These are phyloP conservation scores for Chrysolina haemoptera DNA, from an alignment of 2,888 invertebrate species.

Conservation along the genomic window DNA sequence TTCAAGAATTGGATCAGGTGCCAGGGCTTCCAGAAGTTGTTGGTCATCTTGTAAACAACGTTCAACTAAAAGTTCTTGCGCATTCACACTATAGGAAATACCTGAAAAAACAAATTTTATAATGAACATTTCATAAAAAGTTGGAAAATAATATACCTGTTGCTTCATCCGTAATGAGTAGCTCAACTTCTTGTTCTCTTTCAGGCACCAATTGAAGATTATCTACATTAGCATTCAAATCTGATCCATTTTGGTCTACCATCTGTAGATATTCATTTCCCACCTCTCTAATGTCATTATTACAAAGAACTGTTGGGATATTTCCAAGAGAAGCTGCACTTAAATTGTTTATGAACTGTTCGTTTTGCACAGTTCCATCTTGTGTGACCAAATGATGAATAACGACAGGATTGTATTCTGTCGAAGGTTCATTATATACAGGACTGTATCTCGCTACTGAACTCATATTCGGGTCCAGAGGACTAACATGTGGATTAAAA, in stretches of 20 bases:
- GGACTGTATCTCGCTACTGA: constrained; percentile 77
- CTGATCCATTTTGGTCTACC: constrained; percentile 49
- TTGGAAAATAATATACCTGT: constrained; percentile 55
- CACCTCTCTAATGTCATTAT: constrained; percentile 60
- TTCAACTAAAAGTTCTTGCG: constrained; percentile 64
- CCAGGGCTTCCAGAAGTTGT: constrained; percentile 62
- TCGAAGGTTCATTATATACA: constrained; percentile 66
- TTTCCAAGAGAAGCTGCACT: constrained; percentile 53
- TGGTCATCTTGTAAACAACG: constrained; percentile 65
- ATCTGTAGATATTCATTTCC: constrained; percentile 63
- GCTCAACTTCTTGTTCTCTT: constrained; percentile 65
- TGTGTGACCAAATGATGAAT: constrained; percentile 64
- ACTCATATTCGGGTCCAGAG: constrained; percentile 72
- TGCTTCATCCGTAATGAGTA: constrained; percentile 68
- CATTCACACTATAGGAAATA: constrained; percentile 61
- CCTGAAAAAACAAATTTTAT: constrained; percentile 40
- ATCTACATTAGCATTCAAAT: constrained; percentile 46
- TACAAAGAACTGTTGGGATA: constrained; percentile 60
- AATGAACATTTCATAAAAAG: constrained; percentile 12
- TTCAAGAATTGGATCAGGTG: constrained; percentile 62
- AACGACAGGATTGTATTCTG: constrained; percentile 62
- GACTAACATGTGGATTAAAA: constrained; percentile 66
- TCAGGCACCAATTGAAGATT: constrained; percentile 56
- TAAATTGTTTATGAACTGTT: constrained; percentile 49
- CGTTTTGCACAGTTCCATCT: constrained; percentile 49